Evolutionary conservation across 2,888 invertebrate genomes (phyloP).

Genomic region (Sinelater perroti): DNA sequence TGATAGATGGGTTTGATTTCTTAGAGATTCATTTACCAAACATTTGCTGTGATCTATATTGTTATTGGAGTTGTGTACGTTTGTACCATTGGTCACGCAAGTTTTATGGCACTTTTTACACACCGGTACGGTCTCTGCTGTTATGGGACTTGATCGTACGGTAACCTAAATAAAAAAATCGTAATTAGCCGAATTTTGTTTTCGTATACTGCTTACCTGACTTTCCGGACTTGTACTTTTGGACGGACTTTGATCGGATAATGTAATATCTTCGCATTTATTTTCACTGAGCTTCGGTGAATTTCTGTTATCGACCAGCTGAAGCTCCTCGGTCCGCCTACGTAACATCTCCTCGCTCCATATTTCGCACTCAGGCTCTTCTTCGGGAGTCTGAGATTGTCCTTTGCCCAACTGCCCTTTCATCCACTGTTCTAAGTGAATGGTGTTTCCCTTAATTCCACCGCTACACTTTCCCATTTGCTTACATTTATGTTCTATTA

Average conservation of each 20-base stretch:
- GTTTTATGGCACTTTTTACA: constrained; percentile 83
- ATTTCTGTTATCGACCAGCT: constrained; percentile 62
- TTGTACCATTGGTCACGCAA: constrained; percentile 69
- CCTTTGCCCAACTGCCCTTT: constrained; percentile 73
- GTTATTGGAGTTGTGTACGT: constrained; percentile 46
- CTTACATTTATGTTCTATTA: constrained; percentile 72
- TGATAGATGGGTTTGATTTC: constrained; percentile 7
- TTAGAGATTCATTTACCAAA: constrained; percentile 26
- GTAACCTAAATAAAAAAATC: constrained; percentile 69
- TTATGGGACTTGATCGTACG: constrained; percentile 78
- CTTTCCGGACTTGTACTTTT: constrained; percentile 81
- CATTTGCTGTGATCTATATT: constrained; percentile 47
- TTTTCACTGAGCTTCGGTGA: constrained; percentile 50
- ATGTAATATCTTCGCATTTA: constrained; percentile 60
- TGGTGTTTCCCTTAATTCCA: constrained; percentile 74
- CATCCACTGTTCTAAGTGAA: constrained; percentile 84
- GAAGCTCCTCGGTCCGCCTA: constrained; percentile 75
- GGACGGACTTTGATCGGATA: constrained; percentile 72
- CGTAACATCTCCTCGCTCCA: constrained; percentile 80
- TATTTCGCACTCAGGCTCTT: constrained; percentile 68
- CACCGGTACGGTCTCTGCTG: constrained; percentile 76
- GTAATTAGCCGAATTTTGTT: not conserved
- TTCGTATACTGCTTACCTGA: constrained; percentile 67
- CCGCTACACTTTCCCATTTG: constrained; percentile 69
- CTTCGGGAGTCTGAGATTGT: constrained; percentile 51